Evolutionary conservation across 2,797 vertebrate genomes (phyloP).

Genomic region (Microctenopoma stevenorrisi): DNA sequence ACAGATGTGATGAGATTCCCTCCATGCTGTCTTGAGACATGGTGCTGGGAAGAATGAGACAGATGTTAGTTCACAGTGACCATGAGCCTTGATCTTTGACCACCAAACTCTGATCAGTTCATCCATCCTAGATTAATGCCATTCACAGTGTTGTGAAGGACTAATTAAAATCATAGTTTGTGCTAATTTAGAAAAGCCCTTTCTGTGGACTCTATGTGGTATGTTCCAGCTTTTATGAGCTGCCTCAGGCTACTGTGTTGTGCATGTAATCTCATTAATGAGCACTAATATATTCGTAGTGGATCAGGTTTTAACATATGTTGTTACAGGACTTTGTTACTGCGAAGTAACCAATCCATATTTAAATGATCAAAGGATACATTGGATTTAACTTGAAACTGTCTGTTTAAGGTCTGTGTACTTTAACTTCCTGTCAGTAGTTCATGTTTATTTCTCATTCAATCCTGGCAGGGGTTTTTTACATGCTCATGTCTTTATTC

Average conservation of each 20-base stretch:
- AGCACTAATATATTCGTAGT: slow-evolving; percentile 1
- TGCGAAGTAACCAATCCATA: too few relatives aligned
- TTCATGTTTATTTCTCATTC: background rate
- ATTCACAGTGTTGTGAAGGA: background rate
- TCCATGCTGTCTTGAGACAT: too few relatives aligned
- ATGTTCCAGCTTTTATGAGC: slow-evolving; percentile 17
- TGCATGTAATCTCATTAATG: slow-evolving; percentile 24
- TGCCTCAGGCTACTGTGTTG: background rate
- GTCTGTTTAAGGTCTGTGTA: background rate
- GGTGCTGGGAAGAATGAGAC: too few relatives aligned
- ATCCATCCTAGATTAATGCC: too few relatives aligned
- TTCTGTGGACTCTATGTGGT: background rate
- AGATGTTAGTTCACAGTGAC: too few relatives aligned
- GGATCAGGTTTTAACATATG: background rate
- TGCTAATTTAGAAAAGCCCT: background rate
- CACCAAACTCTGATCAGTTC: too few relatives aligned
- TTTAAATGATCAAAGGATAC: background rate
- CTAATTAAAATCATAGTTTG: background rate
- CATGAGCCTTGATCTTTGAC: too few relatives aligned
- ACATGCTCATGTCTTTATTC: too few relatives aligned
- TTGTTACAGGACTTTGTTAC: background rate
- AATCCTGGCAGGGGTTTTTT: too few relatives aligned
- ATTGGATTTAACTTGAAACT: slow-evolving; percentile 4
- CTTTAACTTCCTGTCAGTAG: background rate
- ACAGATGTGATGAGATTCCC: too few relatives aligned